A percentile compares a stretch with the other conserved stretches of the same genome.
phyloP scores from a whole-genome alignment of 1,140 invertebrate species.

The Zaprionus taronus region DNA sequence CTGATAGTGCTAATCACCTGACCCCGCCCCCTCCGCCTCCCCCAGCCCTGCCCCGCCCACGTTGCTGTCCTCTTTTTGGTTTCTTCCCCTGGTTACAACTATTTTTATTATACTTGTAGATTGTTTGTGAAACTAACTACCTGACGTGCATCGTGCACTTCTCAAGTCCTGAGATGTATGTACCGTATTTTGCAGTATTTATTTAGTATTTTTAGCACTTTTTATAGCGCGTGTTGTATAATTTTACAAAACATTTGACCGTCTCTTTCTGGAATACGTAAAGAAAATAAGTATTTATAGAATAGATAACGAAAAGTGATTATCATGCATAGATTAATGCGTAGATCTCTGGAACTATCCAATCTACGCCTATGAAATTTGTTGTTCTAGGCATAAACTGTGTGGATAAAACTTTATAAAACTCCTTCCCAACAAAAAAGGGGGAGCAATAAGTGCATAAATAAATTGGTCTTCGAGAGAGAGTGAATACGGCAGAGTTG shows the following conservation, averaged over 20 bases:
- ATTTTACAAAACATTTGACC: not conserved
- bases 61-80: not conserved
- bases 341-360: not conserved
- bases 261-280: not conserved
- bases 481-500: too few species aligned
- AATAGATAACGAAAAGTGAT: not conserved
- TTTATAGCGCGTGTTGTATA: not conserved
- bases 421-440: too few species aligned
- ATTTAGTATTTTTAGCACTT: constrained; percentile 1
- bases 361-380: not conserved
- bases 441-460: too few species aligned
- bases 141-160: not conserved
- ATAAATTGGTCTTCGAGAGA: too few species aligned
- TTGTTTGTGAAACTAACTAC: not conserved
- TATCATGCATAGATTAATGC: not conserved
- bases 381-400: not conserved
- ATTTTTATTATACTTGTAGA: not conserved
- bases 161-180: not conserved
- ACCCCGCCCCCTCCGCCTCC: not conserved
- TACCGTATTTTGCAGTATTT: not conserved
- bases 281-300: not conserved
- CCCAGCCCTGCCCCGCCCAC: not conserved
- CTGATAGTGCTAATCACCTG: constrained; percentile 16
- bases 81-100: not conserved
- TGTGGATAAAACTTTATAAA: too few species aligned